Conservation (phyloP, 92 coral and sea anemone species). For the Scolanthus callimorphus region DNA sequence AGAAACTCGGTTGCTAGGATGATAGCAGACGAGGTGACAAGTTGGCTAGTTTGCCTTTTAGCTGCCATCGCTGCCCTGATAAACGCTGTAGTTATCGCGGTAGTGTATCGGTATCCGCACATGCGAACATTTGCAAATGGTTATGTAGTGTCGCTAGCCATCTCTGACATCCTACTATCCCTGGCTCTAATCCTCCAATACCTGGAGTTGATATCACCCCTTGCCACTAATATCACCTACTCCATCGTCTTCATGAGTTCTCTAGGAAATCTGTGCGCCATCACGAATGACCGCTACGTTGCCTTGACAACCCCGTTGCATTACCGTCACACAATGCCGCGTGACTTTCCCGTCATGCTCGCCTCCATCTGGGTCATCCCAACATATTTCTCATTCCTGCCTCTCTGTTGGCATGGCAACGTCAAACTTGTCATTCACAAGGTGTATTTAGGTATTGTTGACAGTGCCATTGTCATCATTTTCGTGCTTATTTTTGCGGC, state of each 20-base stretch:
- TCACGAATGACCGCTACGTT: constrained; percentile 43
- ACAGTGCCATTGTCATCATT: constrained; percentile 22
- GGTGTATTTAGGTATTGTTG: constrained; percentile 24
- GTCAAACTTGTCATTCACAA: constrained; percentile 17
- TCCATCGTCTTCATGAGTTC: not conserved
- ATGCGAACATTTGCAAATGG: constrained; percentile 40
- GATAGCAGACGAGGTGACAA: no score
- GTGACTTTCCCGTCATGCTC: constrained; percentile 16
- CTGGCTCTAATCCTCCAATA: constrained; percentile 23
- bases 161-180: constrained; percentile 29
- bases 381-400: constrained; percentile 6
- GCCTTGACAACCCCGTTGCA: constrained; percentile 35
- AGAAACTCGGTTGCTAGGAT: no score
- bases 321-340: constrained; percentile 31
- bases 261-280: constrained; percentile 34
- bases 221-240: not conserved
- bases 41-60: not conserved
- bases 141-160: constrained; percentile 35
- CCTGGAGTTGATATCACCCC: not conserved
- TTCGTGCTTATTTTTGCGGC: constrained; percentile 32
- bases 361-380: constrained; percentile 34
- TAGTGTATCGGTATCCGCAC: constrained; percentile 30
- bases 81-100: constrained; percentile 24
- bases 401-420: constrained; percentile 24
- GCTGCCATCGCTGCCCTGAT: constrained; percentile 25